Base-by-base conservation (phyloP, 2,113 vertebrate species). In the Dicentrarchus labrax region DNA sequence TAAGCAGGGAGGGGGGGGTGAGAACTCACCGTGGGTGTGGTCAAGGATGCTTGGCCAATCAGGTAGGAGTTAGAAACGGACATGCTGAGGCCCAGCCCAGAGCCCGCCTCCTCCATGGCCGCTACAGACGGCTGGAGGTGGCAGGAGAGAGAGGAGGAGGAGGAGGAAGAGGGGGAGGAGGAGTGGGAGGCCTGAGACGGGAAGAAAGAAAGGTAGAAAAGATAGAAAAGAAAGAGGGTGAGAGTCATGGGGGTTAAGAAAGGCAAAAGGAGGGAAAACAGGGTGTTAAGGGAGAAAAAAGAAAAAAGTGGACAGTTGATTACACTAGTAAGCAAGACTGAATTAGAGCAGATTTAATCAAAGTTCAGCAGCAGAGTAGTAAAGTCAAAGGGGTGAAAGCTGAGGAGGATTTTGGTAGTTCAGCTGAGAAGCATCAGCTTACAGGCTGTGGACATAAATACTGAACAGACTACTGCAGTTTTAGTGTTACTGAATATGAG, bases 11-110 rank as follows among this genome's bases (percentile, higher is more conserved):
- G 39, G 10, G 24, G 43, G 9, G 22, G 57, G 51, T 21, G 24
- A 47, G 2, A 8, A 99, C 98, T 99, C 97, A 99, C 98, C 98
- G 96, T 97, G 88, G 97, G 97, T 89, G 97, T 97, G 86, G 96
- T 97, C 86, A 98, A 95, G 93, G 96, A 97, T 90, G 97, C 95
- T 89, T 99, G 98, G 95, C 97, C 97, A 96, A 95, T 98, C 94
- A 99, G 97, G 97, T 97, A 98, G 97, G 97, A 98, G 96, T 97
- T 98, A 98, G 98, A 99, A 96, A 98, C 94, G 93, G 97, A 99
- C 92, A 98, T 96, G 97, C 96, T 97, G 97, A 99, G 96, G 93
- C 97, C 97, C 95, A 96, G 96, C 96, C 96, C 83, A 95, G 97
- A 95, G 96, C 94, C 95, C 92, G 88, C 89, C 96, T 98, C 98